Evolutionary conservation across 2,113 vertebrate species (phyloP), one percentile per base, ranked within the genome.

Genomic region (Pitta sordida): DNA sequence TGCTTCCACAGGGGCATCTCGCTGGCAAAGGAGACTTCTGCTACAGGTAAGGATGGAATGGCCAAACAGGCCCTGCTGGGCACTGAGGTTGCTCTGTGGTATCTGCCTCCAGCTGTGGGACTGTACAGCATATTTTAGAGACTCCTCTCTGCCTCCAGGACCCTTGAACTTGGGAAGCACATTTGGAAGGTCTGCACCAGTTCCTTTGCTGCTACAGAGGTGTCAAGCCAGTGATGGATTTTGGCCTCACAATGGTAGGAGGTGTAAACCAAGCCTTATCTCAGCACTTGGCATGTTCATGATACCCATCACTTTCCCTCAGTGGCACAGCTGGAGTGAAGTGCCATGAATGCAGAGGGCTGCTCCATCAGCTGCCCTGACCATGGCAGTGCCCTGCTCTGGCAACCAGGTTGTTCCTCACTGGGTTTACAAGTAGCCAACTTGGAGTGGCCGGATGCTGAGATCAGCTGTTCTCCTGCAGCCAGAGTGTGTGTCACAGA

Each of bases 291-390:
- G 30, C 11, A 5, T 11, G 5, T 17, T 36, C 6, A 2, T 48
- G 22, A 11, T 14, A 22, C n/a, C 51, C 29, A 3, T 41, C 19
- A 17, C 13, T 21, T 9, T 65, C 51, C n/a, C 39, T 27, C n/a
- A 9, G n/a, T 3, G 29, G 37, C 37, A 58, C 63, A 59, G 63
- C 56, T 8, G 16, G 56, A 30, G 12, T 11, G 7, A 59, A 23
- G 39, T 2, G 21, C 3, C 0, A 10, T 12, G 29, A 20, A 7
- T 3, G 5, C 3, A 0, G 2, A 1, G 49, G 8, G 4, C 8
- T 9, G 2, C 8, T 51, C 27, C 7, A 1, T 36, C 7, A 5
- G 70, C 69, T 52, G n/a, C 5, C 27, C 43, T 37, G 49, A 20
- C 24, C n/a, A 34, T 7, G 5, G 58, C 78, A 87, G 51, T 16